A percentile compares a stretch with the other conserved stretches of the same genome.
These are phyloP conservation scores for Eupithecia subumbrata DNA, from an alignment of 2,888 invertebrate species.

Conservation along the genomic window DNA sequence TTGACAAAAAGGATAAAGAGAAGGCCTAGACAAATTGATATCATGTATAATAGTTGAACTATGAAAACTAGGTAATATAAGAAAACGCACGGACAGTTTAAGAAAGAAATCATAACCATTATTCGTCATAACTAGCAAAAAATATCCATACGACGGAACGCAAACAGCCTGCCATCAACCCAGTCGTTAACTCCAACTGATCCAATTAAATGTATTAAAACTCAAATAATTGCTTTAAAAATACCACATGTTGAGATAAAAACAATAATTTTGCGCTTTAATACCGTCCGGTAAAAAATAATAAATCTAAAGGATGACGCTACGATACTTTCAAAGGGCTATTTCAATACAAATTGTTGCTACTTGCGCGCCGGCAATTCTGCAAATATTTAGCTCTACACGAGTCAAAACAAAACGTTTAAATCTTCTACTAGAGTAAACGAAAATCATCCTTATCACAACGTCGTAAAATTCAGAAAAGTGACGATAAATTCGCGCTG, in stretches of 20 bases:
- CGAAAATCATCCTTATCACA: conserved; percentile 43
- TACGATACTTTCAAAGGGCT: conserved; percentile 79
- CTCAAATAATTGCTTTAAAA: conserved; percentile 81
- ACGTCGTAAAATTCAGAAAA: background rate
- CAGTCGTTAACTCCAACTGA: conserved; percentile 77
- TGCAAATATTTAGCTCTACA: conserved; percentile 78
- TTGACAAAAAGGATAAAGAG: background rate
- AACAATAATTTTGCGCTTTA: conserved; percentile 83
- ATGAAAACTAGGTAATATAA: background rate
- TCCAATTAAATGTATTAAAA: conserved; percentile 80
- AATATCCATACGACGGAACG: conserved; percentile 43
- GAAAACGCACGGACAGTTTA: conserved; percentile 1
- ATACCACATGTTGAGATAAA: conserved; percentile 80
- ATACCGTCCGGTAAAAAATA: conserved; percentile 78
- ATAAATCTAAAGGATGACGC: conserved; percentile 80
- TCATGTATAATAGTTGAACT: background rate
- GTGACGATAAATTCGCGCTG: background rate
- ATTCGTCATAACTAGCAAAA: conserved; percentile 35
- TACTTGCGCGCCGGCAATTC: conserved; percentile 82
- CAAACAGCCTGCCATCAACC: conserved; percentile 55
- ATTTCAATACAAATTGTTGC: conserved; percentile 83
- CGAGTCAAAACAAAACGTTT: conserved; percentile 44
- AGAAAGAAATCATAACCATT: conserved; percentile 39
- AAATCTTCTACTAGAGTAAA: conserved; percentile 29
- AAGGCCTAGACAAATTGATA: background rate